Base-by-base conservation (phyloP, 2,797 vertebrate species). In the Phalloptychus januarius region DNA sequence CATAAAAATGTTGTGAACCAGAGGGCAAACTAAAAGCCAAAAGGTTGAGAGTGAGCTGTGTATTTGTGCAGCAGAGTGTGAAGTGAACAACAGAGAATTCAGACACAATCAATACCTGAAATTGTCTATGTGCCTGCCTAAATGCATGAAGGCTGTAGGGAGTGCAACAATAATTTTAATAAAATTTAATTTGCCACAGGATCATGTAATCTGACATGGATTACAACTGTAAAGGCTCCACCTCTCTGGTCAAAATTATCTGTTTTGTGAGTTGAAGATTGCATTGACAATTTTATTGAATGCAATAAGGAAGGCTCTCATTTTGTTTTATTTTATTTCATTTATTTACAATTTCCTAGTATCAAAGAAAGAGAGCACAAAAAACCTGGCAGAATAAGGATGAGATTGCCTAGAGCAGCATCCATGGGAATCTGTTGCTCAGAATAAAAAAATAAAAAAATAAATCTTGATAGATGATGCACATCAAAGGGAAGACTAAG, bases 11-110 rank as follows among this genome's bases (percentile, higher is more conserved):
- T 77, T 74, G 76, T 50, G 75, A 83, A 81, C 28, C 77, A 88
- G 86, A 89, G 88, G 80, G 78, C 79, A 82, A 83, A 46, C 36
- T 79, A 48, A 77, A 80, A 86, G 74, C 72, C 78, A 79, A 83
- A 72, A 78, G 74, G 67, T 82, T 84, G 74, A 78, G 77, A 85
- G 77, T 65, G 78, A 82, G 74, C 15, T 0, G 36, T 44, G 82
- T 72, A 16, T 87, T 42, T 78, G 80, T 63, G 46, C 67, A 48
- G 72, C 36, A 36, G 28, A 85, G 63, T 73, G 71, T 18, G 44
- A 44, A 48, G 79, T 16, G 36, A 48, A 78, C 11, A 61, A 46
- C 71, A 73, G 42, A 56, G 65, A 38, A 71, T 72, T 83, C 77
- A 81, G 65, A 85, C 79, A 52, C 54, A 83, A 87, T 86, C 87